Percentiles rank a stretch among this genome's conserved stretches.
These are phyloP conservation scores for Colinus virginianus DNA, from an alignment of 2,113 vertebrate genomes.

Conservation along the genomic window DNA sequence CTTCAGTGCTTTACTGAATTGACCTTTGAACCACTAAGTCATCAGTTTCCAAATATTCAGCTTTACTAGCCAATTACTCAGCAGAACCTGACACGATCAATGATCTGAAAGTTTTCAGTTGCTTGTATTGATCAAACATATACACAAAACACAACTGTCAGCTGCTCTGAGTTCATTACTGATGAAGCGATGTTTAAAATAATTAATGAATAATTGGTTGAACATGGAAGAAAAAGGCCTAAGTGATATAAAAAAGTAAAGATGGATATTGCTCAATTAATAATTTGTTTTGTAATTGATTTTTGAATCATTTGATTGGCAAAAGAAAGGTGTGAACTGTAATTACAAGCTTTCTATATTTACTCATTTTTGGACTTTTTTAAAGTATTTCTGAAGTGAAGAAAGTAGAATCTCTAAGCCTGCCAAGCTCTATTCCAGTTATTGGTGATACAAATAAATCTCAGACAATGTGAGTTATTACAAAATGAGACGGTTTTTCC, in stretches of 20 bases:
- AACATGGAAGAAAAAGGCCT: constrained; percentile 69
- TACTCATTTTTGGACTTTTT: constrained; percentile 29
- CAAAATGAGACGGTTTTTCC: constrained; percentile 40
- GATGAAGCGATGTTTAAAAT: constrained; percentile 78
- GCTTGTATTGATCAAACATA: constrained; percentile 77
- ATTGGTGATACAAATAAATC: constrained; percentile 65
- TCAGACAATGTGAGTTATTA: constrained; percentile 61
- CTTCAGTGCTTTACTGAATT: constrained; percentile 53
- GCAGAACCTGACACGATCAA: constrained; percentile 78
- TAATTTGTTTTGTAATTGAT: constrained; percentile 78
- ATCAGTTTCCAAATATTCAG: constrained; percentile 74
- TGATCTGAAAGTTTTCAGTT: constrained; percentile 76
- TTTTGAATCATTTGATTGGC: constrained; percentile 76
- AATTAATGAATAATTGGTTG: constrained; percentile 77
- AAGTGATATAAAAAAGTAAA: constrained; percentile 77
- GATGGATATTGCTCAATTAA: constrained; percentile 76
- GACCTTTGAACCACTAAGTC: constrained; percentile 73
- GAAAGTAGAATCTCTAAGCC: constrained; percentile 32
- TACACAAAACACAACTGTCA: constrained; percentile 79
- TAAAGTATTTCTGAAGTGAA: constrained; percentile 43
- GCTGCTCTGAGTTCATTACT: constrained; percentile 70
- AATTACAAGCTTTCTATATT: constrained; percentile 48
- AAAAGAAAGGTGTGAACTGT: constrained; percentile 71
- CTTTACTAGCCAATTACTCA: constrained; percentile 77
- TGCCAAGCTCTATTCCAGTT: constrained; percentile 30